Base-by-base conservation (phyloP, 1,140 invertebrate genomes). In the Drosophila ercepeae region DNA sequence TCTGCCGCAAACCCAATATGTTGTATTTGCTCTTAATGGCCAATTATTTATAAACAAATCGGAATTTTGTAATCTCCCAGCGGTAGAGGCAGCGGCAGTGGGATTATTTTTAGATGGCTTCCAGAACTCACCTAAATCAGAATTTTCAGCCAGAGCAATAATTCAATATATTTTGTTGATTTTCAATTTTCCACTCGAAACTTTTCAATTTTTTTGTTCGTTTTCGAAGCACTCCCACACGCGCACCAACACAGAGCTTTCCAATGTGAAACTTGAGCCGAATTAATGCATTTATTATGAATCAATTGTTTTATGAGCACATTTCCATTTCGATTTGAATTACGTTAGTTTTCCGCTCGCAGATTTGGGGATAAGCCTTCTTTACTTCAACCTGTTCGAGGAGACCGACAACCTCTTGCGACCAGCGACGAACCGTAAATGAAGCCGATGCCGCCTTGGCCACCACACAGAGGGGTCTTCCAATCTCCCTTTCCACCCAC, bases 361-460 rank as follows among this genome's bases (percentile, higher is more conserved):
- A 55, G 21, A 41, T 21, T 82, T 50, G 48, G 41, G 9, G 23
- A 50, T 18, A 46, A 57, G 41, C 16, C 9, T 27, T 4, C 34
- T n/a, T 41, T 14, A 4, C 3, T 18, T 49, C 29, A n/a, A 32
- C 9, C 29, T 32, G 29, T 53, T 45, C 67, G 39, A 63, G 54
- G 34, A 60, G 39, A 23, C 46, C n/a, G 67, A 63, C 41, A 88
- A 88, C 82, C 81, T 77, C 65, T 70, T 69, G 46, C 61, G 72
- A 81, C 55, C 82, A 86, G 73, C 68, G 82, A 61, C 81, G 68
- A 84, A 78, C 71, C 69, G 81, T 63, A 63, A 88, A 86, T 86
- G 81, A 88, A 86, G 61, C 63, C 67, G 50, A 55, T 60, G 67
- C 58, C 58, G 19, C 23, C 46, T 69, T 70, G 70, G 57, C 72